Evolutionary conservation across 37 sponge, comb jelly and placozoan species (phyloP), one percentile per base, ranked within the genome.

Genomic region (Mnemiopsis leidyi): DNA sequence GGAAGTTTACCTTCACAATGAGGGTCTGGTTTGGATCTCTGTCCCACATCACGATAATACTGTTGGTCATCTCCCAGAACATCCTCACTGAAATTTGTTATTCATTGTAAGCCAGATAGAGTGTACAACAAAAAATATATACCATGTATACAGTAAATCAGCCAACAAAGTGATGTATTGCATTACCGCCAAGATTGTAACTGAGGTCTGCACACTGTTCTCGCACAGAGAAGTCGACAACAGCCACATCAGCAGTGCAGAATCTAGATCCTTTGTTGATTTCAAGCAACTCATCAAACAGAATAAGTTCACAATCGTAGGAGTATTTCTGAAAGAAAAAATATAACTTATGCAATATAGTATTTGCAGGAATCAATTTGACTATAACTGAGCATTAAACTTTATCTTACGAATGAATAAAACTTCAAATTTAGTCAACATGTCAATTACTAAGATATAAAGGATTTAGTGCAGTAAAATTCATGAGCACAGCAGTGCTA

Each of bases 21-120:
- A 85, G 90, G 23, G 90, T 85, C 30, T 85, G 90, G 26, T 38
- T 85, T 23, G 90, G 90, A 39, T 85, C 90, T 85, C 61, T 85
- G 48, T 85, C 90, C 90, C 61, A 40, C 90, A 85, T 85, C 23
- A 85, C 61, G 9, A 85, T 61, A 38, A 85, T 40, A 85, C 90
- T 85, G 48, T 85, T 85, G 5, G 61, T 32, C 90, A 85, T 85
- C 24, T 85, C 90, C 90, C 90, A 85, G n/a, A 37, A 32, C 90
- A 85, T 85, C 25, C 90, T 35, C n/a, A 85, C 90, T 85, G 90
- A 85, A 85, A 69, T 20, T n/a, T n/a, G n/a, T n/a, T n/a, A n/a
- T n/a, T n/a, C n/a, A n/a, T n/a, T n/a, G n/a, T n/a, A n/a, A n/a
- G n/a, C n/a, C n/a, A n/a, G n/a, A n/a, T n/a, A n/a, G n/a, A n/a